These are phyloP conservation scores for Brotula barbata DNA, from an alignment of 2,797 vertebrate species.

Conservation along the genomic window DNA sequence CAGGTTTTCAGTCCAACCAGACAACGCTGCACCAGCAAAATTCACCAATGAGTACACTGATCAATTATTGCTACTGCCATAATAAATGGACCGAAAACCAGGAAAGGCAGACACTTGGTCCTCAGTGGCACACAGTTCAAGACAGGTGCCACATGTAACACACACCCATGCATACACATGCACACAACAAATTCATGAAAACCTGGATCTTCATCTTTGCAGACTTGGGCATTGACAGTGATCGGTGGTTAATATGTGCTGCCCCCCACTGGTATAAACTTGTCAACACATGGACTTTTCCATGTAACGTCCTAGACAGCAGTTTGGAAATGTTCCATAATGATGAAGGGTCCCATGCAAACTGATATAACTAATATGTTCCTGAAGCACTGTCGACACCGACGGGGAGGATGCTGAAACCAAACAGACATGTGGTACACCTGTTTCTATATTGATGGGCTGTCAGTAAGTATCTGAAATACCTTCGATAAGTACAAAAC, in stretches of 20 bases:
- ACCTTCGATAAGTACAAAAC: conserved; percentile 29
- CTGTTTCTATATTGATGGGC: conserved; percentile 32
- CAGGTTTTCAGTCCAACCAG: too few species aligned
- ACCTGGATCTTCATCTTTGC: not conserved
- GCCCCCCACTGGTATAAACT: conserved; percentile 52
- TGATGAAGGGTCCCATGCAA: conserved; percentile 52
- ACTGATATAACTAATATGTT: conserved; percentile 40
- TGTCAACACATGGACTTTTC: conserved; percentile 19
- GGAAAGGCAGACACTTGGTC: too few species aligned
- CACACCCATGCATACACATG: too few species aligned
- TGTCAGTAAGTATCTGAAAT: conserved; percentile 26
- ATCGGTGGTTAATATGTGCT: conserved; percentile 35
- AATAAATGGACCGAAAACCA: too few species aligned
- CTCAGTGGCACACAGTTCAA: too few species aligned
- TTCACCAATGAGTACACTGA: too few species aligned
- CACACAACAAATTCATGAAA: not conserved
- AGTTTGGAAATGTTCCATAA: conserved; percentile 29
- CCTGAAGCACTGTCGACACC: conserved; percentile 38
- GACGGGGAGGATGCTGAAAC: conserved; percentile 30
- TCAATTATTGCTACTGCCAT: too few species aligned
- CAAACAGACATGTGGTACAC: conserved; percentile 27
- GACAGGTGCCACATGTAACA: too few species aligned
- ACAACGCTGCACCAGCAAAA: too few species aligned
- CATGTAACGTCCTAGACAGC: conserved; percentile 7
- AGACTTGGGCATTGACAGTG: too few species aligned